Evolutionary conservation across 2,888 invertebrate genomes (phyloP).

Genomic region (Sympetrum striolatum): DNA sequence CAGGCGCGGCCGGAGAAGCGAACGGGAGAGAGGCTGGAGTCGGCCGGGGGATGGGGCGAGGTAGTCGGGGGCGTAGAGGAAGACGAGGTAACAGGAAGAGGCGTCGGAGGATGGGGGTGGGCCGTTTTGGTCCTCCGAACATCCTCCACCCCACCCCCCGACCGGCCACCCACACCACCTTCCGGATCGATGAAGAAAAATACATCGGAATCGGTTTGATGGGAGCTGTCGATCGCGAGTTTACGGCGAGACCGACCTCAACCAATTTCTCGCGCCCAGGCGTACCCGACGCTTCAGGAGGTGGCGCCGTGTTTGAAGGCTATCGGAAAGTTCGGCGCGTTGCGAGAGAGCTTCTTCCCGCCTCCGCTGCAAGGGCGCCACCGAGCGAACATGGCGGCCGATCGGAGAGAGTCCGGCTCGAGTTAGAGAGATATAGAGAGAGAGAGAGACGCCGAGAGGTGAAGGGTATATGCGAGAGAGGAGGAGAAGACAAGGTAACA

Average conservation of each 20-base stretch:
- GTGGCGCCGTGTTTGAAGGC: not conserved
- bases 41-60: not conserved
- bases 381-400: not conserved
- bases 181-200: conserved; percentile 37
- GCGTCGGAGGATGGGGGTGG: not conserved
- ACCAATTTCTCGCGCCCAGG: conserved; percentile 44
- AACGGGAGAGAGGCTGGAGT: not conserved
- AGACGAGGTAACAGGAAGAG: not conserved
- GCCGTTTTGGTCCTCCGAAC: not conserved
- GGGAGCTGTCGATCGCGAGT: conserved; percentile 45
- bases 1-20: not conserved
- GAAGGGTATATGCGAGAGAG: not conserved
- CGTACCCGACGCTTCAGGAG: conserved; percentile 23
- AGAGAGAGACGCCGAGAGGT: not conserved
- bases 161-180: not conserved
- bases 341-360: not conserved
- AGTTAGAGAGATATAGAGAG: not conserved
- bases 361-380: not conserved
- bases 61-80: not conserved
- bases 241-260: conserved; percentile 44
- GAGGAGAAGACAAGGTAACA: not conserved
- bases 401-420: not conserved
- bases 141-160: not conserved
- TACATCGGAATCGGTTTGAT: conserved; percentile 43
- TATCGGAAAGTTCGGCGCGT: not conserved